Evolutionary conservation across 2,888 invertebrate genomes (phyloP).

Genomic region (Bellardia pandia): DNA sequence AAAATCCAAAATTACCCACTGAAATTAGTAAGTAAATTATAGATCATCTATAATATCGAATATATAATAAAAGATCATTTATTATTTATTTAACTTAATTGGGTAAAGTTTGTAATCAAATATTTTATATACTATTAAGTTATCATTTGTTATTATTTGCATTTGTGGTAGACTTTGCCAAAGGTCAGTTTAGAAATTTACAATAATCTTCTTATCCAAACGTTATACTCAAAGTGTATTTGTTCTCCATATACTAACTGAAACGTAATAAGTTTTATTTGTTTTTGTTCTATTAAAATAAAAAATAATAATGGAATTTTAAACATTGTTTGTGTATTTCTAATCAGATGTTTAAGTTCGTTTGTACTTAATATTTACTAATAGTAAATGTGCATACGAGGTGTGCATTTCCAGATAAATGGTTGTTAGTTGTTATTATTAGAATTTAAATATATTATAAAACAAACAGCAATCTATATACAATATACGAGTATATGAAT

Average conservation of each 20-base stretch:
- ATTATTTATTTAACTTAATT: too few species aligned
- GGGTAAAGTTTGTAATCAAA: too few species aligned
- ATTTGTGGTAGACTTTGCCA: background rate
- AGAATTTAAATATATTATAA: too few species aligned
- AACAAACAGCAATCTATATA: too few species aligned
- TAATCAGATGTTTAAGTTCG: constrained; percentile 19
- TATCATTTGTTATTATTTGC: too few species aligned
- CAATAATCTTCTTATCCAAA: background rate
- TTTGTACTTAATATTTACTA: constrained; percentile 4
- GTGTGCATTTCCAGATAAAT: background rate
- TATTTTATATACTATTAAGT: too few species aligned
- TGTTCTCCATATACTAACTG: background rate
- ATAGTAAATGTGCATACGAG: background rate
- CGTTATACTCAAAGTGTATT: background rate
- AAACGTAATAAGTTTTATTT: background rate
- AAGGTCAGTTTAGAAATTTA: constrained; percentile 21
- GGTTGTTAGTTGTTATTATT: too few species aligned
- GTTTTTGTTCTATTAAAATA: background rate
- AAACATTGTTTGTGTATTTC: background rate
- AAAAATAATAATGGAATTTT: too few species aligned
- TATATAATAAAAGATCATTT: background rate
- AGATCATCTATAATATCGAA: background rate
- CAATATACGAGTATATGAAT: too few species aligned
- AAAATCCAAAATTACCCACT: constrained; percentile 77
- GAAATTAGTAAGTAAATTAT: constrained; percentile 76